Base-by-base conservation (phyloP, 2,797 vertebrate genomes). In the Notamacropus eugenii region DNA sequence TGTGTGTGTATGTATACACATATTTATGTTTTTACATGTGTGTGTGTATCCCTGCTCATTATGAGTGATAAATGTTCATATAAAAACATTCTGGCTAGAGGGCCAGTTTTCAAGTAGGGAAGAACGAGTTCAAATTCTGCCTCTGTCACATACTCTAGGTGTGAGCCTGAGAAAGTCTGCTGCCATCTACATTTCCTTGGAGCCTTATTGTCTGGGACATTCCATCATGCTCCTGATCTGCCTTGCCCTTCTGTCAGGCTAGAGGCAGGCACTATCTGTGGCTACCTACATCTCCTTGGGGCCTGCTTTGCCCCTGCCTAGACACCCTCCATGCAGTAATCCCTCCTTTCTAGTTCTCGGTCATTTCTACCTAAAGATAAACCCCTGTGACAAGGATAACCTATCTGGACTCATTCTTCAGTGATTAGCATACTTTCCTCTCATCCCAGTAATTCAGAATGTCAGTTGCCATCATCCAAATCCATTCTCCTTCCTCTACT, bases 51-150 rank as follows among this genome's bases (percentile, higher is more conserved):
- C 34, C 62, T 74, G 67, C n/a, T 14, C n/a, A 74, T 67, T 67
- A 67, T 40, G n/a, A 46, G 67, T 82, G 22, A 82, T 46, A 40
- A 82, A 82, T 46, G 40, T 46, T 46, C 74, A 46, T 82, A 27
- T 46, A 46, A 82, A 82, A 82, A 46, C 8, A 24, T 9, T 22
- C 40, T 46, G 40, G 74, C 40, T 82, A 82, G 19, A 82, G 74
- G 19, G 12, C 74, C 40, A 82, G 74, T 9, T 40, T 90, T 1
- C 40, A 46, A 94, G 54, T 50, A 57, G 82, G 90, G 58, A 92
- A 93, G 90, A 56, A 4, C 82, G 31, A 14, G 94, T 62, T 92
- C 95, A 34, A 90, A 95, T 93, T 96, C 34, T 67, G 50, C 59
- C n/a, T 46, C 46, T 40, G 90, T 27, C 46, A 67, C 40, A 90